Percentiles rank a stretch among this genome's conserved stretches.
Evolutionary conservation across 2,113 vertebrate genomes (phyloP).

Genomic region (Phylloscopus trochiloides): DNA sequence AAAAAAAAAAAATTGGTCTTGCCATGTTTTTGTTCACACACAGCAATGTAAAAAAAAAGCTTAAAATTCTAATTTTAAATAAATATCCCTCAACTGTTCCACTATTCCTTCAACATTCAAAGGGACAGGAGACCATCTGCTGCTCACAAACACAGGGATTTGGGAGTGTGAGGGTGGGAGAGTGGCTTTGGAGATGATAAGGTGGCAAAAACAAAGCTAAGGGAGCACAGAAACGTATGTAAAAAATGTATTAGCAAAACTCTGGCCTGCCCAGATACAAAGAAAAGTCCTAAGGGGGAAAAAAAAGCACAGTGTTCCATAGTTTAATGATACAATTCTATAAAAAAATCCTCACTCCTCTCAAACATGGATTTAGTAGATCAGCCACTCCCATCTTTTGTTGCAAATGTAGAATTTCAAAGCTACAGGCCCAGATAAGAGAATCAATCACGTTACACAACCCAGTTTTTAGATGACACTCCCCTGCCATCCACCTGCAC

Average conservation of each 20-base stretch:
- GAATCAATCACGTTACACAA: background rate
- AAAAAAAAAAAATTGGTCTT: background rate
- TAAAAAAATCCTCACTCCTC: background rate
- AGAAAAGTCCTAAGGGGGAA: background rate
- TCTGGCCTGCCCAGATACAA: background rate
- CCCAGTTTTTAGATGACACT: background rate
- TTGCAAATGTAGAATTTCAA: background rate
- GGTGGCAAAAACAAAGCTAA: background rate
- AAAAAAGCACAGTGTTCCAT: background rate
- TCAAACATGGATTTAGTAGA: background rate
- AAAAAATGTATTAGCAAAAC: background rate
- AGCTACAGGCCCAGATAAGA: background rate
- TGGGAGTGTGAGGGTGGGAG: background rate
- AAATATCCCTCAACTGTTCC: background rate
- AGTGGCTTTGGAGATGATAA: background rate
- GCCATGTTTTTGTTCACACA: background rate
- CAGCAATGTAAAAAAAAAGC: background rate
- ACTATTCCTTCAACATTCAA: background rate
- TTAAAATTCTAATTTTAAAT: background rate
- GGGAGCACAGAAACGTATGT: background rate
- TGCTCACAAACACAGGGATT: background rate
- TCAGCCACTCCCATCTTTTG: constrained; percentile 17
- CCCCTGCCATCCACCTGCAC: background rate
- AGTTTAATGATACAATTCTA: background rate
- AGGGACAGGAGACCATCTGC: background rate